Evolutionary conservation across 2,113 vertebrate species (phyloP), one percentile per base, ranked within the genome.

Genomic region (Zeus faber): DNA sequence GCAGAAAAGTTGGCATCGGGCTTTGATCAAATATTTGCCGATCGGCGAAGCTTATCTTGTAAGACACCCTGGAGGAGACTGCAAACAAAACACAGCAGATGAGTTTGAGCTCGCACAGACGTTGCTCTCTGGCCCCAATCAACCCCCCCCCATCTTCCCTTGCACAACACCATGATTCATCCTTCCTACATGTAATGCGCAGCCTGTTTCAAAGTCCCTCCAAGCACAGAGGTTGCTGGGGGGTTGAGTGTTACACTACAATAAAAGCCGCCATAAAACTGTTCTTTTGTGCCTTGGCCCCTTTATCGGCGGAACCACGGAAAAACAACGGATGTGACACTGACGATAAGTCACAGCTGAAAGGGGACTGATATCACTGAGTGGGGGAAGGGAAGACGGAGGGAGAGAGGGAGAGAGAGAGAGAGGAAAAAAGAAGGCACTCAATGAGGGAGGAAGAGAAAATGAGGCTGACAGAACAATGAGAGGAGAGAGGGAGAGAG

Each of bases 321-420:
- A 37, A 63, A 52, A 47, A 54, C 64, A 27, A 41, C 45, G 67
- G 56, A 46, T 54, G 50, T 49, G 65, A 75, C 59, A 59, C 51
- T 66, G 74, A 79, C 77, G 79, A 58, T 70, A 58, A 70, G 70
- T 79, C 69, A 62, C 76, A 65, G 54, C 65, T 72, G 39, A 75
- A 78, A 26, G 50, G 13, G 31, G 27, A 24, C 74, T 74, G 79
- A 85, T 79, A 82, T 73, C 76, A 75, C 77, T 65, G 65, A 49
- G 73, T 81, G 82, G 79, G 82, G 85, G 77, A 81, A 76, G 74
- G 82, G 76, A 69, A 69, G 51, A 64, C 62, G 55, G 65, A 83
- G 77, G 80, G 74, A 72, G 82, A 76, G 67, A 67, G 51, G 64
- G 63, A 53, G 63, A 76, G 65, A 69, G 45, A 62, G 64, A 59